Conservation (phyloP, 2,113 vertebrate species). For the Tonatia bakeri region DNA sequence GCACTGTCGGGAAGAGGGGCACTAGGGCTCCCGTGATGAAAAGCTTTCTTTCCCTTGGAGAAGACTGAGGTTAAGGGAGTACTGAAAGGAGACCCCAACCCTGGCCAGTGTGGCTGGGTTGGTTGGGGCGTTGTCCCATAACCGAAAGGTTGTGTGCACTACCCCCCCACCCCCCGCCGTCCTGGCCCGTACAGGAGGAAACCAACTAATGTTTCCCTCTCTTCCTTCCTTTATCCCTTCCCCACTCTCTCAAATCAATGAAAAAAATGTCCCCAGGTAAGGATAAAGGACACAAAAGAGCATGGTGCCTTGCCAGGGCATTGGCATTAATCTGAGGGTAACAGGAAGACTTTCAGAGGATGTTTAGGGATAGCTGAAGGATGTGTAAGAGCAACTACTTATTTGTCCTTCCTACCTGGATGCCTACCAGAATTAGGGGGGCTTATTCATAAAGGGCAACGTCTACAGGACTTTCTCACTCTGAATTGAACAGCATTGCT, state of each 20-base stretch:
- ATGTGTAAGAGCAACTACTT: rapidly evolving
- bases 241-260: too few relatives aligned
- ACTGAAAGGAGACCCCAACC: background rate
- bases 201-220: too few relatives aligned
- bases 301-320: background rate
- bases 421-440: background rate
- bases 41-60: background rate
- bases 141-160: too few relatives aligned
- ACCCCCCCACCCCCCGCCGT: too few relatives aligned
- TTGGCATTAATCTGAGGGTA: rapidly evolving
- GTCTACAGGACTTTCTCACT: background rate
- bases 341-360: background rate
- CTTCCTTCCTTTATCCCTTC: background rate
- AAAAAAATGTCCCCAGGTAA: too few relatives aligned
- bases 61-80: background rate
- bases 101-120: too few relatives aligned
- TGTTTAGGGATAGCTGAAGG: background rate
- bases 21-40: background rate
- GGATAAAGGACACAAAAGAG: background rate
- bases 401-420: background rate
- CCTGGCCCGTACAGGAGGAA: too few relatives aligned
- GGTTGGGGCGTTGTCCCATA: too few relatives aligned
- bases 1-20: too few relatives aligned
- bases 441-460: background rate
- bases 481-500: background rate